Conservation (phyloP, 2,113 vertebrate genomes). For the Takifugu flavidus region DNA sequence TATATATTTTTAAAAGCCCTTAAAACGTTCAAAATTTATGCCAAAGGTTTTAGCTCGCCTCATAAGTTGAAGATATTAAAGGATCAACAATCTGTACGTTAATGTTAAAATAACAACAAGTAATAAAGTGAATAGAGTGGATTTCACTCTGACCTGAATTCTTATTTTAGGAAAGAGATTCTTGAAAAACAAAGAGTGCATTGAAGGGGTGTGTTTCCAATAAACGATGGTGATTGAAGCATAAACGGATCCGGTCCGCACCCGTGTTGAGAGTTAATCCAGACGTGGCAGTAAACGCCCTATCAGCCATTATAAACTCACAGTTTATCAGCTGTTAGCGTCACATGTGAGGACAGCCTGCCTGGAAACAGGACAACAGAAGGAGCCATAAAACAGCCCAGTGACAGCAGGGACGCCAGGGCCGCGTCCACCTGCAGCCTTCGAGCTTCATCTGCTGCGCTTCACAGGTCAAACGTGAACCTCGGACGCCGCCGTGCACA, state of each 20-base stretch:
- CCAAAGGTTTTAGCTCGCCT: too few species aligned
- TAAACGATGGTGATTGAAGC: neutral
- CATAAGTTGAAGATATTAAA: too few species aligned
- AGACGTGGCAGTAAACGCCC: neutral
- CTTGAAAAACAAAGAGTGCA: too few species aligned
- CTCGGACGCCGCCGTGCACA: neutral
- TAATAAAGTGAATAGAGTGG: too few species aligned
- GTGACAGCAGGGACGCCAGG: too few species aligned
- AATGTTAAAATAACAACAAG: too few species aligned
- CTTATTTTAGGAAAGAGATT: too few species aligned
- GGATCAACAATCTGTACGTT: too few species aligned
- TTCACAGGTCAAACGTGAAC: conserved; percentile 50
- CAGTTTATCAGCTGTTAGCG: conserved; percentile 10
- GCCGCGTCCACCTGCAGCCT: too few species aligned
- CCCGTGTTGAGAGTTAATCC: conserved; percentile 20
- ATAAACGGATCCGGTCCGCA: conserved; percentile 9
- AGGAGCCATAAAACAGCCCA: neutral
- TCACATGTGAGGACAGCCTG: neutral
- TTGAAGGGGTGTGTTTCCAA: neutral
- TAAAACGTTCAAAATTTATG: too few species aligned
- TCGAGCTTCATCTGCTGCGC: conserved; percentile 2
- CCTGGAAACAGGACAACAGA: conserved; percentile 7
- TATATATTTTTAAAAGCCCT: too few species aligned
- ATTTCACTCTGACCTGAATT: too few species aligned
- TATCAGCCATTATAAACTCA: conserved; percentile 4